A percentile compares a stretch with the other conserved stretches of the same genome.
Evolutionary conservation across 2,888 invertebrate species (phyloP).

Genomic region (Drosophila conformis): DNA sequence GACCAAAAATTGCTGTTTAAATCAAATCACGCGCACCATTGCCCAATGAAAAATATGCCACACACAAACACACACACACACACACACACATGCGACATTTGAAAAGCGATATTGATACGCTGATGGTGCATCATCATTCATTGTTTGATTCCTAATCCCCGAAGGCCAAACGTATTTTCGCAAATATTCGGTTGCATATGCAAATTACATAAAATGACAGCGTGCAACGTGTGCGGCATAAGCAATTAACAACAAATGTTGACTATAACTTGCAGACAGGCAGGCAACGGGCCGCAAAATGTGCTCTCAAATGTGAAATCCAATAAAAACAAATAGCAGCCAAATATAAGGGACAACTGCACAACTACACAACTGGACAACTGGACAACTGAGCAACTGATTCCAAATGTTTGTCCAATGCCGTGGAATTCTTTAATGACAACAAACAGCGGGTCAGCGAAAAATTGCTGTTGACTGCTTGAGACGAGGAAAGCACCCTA

Average conservation of each 20-base stretch:
- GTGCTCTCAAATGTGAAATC: slow-evolving; percentile 33
- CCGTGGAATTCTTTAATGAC: slow-evolving; percentile 25
- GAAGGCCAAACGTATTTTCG: slow-evolving; percentile 26
- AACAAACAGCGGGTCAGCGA: slow-evolving; percentile 5
- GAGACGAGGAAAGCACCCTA: slow-evolving; percentile 8
- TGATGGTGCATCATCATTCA: slow-evolving; percentile 17
- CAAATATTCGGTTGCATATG: slow-evolving; percentile 26
- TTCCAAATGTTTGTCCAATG: slow-evolving; percentile 29
- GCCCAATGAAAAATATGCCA: slow-evolving; percentile 13
- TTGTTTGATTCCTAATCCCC: slow-evolving; percentile 7
- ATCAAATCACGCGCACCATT: slow-evolving; percentile 44
- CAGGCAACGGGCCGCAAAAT: slow-evolving; percentile 20
- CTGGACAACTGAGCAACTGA: slow-evolving; percentile 8
- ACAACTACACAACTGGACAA: slow-evolving; percentile 11
- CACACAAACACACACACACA: slow-evolving; percentile 2
- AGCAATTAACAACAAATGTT: slow-evolving; percentile 69
- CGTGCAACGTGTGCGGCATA: slow-evolving; percentile 64
- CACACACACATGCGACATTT: slow-evolving; percentile 1
- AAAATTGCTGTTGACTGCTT: neutral
- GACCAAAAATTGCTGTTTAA: slow-evolving; percentile 13
- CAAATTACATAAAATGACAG: slow-evolving; percentile 54
- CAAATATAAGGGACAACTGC: slow-evolving; percentile 9
- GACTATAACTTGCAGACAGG: slow-evolving; percentile 52
- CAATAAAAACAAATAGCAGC: slow-evolving; percentile 36
- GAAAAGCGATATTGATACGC: slow-evolving; percentile 50